Evolutionary conservation across 2,797 vertebrate species (phyloP), one percentile per base, ranked within the genome.

Genomic region (Pipistrellus pipistrellus): DNA sequence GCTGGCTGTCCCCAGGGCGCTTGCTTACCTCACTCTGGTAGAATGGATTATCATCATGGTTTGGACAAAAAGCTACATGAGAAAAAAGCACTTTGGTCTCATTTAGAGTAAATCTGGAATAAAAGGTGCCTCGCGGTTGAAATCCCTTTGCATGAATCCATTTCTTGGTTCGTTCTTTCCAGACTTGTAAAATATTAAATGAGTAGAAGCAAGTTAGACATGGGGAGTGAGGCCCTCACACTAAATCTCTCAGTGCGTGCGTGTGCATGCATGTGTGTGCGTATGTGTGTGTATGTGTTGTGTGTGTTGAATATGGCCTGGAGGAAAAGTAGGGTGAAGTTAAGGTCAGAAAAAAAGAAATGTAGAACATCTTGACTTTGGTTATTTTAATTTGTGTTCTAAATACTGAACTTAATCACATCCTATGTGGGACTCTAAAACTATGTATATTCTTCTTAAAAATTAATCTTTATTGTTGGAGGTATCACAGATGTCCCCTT

Each of bases 81-180:
- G 71, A 53, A 66, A 71, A 76, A 92, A 44, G 23, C 66, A 82
- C 77, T 85, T 81, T 77, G 35, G 87, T 73, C 55, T 93, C 69
- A 48, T 77, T 66, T 64, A 76, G 80, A 85, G 38, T 35, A 77
- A 89, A 78, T 90, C 38, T n/a, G 84, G 85, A 95, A 78, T 66
- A 66, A 95, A 85, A n/a, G n/a, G 21, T 38, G 76, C 72, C 72
- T 96, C 71, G 30, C n/a, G 59, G 68, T 53, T 78, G 32, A 92
- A 71, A 93, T 91, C 92, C 66, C 82, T 88, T 78, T 85, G 35
- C 38, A 35, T 25, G 76, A 69, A 90, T 20, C 51, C 6, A 25
- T 73, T 93, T 88, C 41, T 93, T 88, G 59, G 30, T 90, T 88
- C 51, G 9, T 85, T 92, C 64, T 90, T 95, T 88, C 15, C 48